Percentiles rank a stretch among this genome's conserved stretches.
Conservation (phyloP, 2,888 invertebrate species). For the Macrophya annulata region DNA sequence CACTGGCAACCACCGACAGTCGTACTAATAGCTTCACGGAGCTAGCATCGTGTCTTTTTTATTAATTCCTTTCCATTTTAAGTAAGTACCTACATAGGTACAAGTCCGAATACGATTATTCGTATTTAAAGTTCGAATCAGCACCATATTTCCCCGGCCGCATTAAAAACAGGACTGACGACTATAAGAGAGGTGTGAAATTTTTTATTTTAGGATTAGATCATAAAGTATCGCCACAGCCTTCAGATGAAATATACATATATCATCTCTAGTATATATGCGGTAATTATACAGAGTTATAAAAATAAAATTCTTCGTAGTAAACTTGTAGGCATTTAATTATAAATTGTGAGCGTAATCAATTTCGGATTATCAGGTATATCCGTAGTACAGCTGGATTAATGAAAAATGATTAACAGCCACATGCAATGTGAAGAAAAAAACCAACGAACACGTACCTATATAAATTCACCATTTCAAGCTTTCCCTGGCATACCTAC, state of each 20-base stretch:
- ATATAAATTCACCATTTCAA: not conserved
- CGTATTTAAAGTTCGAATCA: constrained; percentile 25
- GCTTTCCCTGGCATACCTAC: not conserved
- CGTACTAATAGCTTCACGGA: too few relatives aligned
- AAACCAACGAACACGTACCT: constrained; percentile 8
- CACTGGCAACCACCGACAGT: too few relatives aligned
- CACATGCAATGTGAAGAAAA: not conserved
- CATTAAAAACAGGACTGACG: constrained; percentile 8
- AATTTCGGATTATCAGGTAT: not conserved
- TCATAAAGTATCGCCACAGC: not conserved
- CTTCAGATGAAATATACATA: not conserved
- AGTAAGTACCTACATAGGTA: constrained; percentile 10
- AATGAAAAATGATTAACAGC: not conserved
- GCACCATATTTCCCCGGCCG: not conserved
- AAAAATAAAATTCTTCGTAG: not conserved
- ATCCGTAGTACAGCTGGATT: not conserved
- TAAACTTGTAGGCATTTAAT: not conserved
- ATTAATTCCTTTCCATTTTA: constrained; percentile 4
- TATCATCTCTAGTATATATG: not conserved
- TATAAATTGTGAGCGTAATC: not conserved
- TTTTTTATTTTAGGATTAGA: not conserved
- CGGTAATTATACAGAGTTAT: constrained; percentile 1
- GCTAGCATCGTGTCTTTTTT: constrained; percentile 6
- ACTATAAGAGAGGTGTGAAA: not conserved
- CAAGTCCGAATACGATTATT: constrained; percentile 1